Base-by-base conservation (phyloP, 2,888 invertebrate species). In the Nomada goodeniana region DNA sequence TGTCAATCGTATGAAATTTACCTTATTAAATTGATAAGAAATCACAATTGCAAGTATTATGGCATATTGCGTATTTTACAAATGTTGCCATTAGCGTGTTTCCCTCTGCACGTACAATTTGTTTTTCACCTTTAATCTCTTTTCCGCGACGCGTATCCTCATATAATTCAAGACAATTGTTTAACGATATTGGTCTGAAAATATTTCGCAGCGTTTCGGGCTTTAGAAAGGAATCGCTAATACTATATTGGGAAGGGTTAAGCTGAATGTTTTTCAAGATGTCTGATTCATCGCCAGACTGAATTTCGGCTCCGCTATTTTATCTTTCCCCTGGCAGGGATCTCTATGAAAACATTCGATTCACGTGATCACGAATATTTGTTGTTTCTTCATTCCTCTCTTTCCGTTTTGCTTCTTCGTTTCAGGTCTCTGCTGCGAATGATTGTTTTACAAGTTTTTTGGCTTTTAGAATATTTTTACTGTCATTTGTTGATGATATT, bases 291-390 rank as follows among this genome's bases (percentile, higher is more conserved):
- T 55, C 50, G 36, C 20, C 26, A 2, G n/a, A 15, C 57, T 36
- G 42, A 59, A 57, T 52, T 76, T 59, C 42, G 36, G 60, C 60
- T 13, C 52, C 13, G 15, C 11, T 76, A 59, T 76, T 72, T 59
- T 50, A 47, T 52, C 47, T n/a, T n/a, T 26, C 5, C 13, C 15
- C 29, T 23, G 36, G 42, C 26, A 26, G 47, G 7, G 23, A 65
- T 72, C 64, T 65, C 59, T 72, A 52, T 15, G 57, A 52, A 72
- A 76, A 76, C 36, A 76, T 76, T 65, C 36, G 59, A 65, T 52
- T 50, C 59, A 63, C 63, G 61, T 70, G 61, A 42, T 42, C 63
- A 26, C 23, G 23, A 71, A 63, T 76, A 76, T 76, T 47, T 61
- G 18, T 69, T 76, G 42, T 23, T 55, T 13, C 61, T 63, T n/a